phyloP scores from a whole-genome alignment of 2,797 vertebrate genomes.

The Coracias cyanogaster region DNA sequence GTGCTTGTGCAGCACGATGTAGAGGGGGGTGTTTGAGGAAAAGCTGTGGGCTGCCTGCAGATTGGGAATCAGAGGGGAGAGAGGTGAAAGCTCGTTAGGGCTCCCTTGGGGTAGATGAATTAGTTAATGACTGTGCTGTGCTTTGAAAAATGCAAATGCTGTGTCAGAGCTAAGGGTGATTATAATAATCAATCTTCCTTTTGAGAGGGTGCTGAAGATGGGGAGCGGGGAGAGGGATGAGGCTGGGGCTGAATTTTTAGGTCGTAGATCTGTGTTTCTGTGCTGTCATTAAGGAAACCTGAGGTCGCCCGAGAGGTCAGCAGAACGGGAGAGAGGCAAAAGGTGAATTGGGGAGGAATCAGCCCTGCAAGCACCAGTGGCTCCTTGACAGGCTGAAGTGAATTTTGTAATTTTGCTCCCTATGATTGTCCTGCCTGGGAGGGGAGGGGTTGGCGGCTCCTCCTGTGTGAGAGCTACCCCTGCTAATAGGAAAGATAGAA shows the following conservation, averaged over 20 bases:
- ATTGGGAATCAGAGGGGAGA: constrained; percentile 46
- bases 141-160: constrained; percentile 73
- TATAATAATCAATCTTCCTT: constrained; percentile 69
- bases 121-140: constrained; percentile 64
- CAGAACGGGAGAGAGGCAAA: not conserved
- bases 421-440: not conserved
- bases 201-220: constrained; percentile 42
- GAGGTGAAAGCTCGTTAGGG: constrained; percentile 55
- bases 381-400: not conserved
- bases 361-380: not conserved
- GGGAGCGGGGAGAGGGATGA: not conserved
- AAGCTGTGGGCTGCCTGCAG: not conserved
- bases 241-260: constrained; percentile 34
- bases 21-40: not conserved
- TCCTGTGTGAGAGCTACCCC: not conserved
- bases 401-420: not conserved
- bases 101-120: constrained; percentile 61
- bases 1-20: not conserved
- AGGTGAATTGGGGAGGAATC: not conserved
- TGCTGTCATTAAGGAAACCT: not conserved
- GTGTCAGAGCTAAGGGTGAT: constrained; percentile 60
- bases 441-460: not conserved
- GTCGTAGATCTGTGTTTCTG: not conserved
- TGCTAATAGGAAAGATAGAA: constrained; percentile 58
- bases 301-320: not conserved